Base-by-base conservation (phyloP, 2,888 invertebrate genomes). In the Dryococelus australis region DNA sequence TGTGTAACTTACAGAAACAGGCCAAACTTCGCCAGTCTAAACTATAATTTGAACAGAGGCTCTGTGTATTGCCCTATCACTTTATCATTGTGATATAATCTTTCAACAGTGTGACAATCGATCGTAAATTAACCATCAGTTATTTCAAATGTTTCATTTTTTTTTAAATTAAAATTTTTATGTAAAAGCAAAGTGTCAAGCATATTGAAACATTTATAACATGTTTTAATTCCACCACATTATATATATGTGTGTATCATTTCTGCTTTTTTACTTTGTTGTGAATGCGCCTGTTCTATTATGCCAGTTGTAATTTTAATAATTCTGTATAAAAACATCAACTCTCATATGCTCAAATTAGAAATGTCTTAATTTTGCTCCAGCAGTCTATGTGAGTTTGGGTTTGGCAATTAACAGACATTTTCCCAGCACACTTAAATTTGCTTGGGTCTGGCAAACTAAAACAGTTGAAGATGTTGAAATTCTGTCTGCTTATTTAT, bases 381-480 rank as follows among this genome's bases (percentile, higher is more conserved):
- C 65, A 65, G 65, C 65, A 65, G n/a, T 65, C n/a, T 65, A 65
- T 65, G 65, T 65, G 65, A 65, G 65, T 65, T 83, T 83, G 83
- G 83, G 28, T 83, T 83, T 83, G 83, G 83, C 83, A 28, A 83
- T 83, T 83, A 83, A 83, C 83, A 83, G 43, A 65, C 65, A 65
- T 65, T 65, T 65, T 65, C 65, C 65, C 65, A 65, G 65, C 65
- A 65, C 65, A 65, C 43, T 83, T 83, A 83, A 83, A 83, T 35
- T 83, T 35, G 83, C 83, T 83, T 83, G 83, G 83, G 83, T 83
- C 83, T 83, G 83, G 83, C 83, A 83, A 80, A 83, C 83, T 83
- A 83, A 83, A 83, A 83, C 83, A 83, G 20, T 83, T 27, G 24
- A 83, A 83, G n/a, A 65, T 24, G 65, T 65, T 65, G 65, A 83